Conservation (phyloP, 2,113 vertebrate genomes). For the Crotalus horridus region DNA sequence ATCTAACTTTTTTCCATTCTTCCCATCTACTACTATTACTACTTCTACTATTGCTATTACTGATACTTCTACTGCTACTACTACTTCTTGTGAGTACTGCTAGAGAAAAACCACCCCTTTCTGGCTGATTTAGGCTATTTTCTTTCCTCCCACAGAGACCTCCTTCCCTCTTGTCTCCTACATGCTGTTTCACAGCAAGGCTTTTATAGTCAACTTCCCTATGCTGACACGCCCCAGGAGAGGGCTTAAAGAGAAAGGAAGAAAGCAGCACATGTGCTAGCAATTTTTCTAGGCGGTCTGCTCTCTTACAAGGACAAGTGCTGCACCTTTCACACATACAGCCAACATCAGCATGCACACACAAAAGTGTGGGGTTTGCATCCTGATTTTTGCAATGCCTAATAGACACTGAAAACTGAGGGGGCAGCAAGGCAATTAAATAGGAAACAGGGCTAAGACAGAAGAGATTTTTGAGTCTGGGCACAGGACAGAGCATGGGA, state of each 20-base stretch:
- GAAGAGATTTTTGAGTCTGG: background rate
- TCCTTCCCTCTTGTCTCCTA: background rate
- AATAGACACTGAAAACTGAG: background rate
- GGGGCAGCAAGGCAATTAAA: background rate
- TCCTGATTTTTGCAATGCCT: background rate
- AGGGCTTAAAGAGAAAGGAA: background rate
- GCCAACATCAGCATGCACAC: background rate
- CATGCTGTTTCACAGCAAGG: background rate
- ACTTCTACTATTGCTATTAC: background rate
- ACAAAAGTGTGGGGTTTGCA: background rate
- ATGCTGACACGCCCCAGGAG: background rate
- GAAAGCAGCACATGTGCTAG: background rate
- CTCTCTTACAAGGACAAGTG: background rate
- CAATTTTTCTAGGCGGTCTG: background rate
- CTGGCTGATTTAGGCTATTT: background rate
- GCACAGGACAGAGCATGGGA: background rate
- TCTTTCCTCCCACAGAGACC: background rate
- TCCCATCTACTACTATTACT: background rate
- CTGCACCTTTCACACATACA: background rate
- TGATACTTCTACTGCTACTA: background rate
- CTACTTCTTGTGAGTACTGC: background rate
- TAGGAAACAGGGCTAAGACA: background rate
- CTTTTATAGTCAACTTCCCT: background rate
- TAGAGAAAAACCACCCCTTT: background rate
- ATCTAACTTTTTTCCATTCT: background rate